Percentiles rank a stretch among this genome's conserved stretches.
These are phyloP conservation scores for Drosophila percnosoma DNA, from an alignment of 2,888 invertebrate genomes.

Conservation along the genomic window DNA sequence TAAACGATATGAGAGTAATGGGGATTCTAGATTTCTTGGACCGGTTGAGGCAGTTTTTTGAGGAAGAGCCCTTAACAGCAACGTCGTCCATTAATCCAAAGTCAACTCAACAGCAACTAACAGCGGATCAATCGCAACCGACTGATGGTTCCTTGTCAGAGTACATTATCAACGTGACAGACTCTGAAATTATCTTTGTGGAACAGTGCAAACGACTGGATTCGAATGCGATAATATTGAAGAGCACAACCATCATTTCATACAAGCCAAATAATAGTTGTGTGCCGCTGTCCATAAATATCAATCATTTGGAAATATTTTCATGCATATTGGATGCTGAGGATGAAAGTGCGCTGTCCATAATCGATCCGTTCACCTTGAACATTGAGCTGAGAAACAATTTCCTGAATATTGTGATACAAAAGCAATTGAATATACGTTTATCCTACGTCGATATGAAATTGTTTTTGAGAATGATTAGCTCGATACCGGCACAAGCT, in stretches of 20 bases:
- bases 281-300: constrained; percentile 93
- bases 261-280: constrained; percentile 89
- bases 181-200: constrained; percentile 97
- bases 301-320: constrained; percentile 96
- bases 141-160: constrained; percentile 85
- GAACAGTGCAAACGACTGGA: constrained; percentile 95
- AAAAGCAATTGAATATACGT: constrained; percentile 91
- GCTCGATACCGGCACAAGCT: constrained; percentile 93
- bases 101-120: constrained; percentile 22
- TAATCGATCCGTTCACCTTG: constrained; percentile 96
- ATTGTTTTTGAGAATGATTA: constrained; percentile 95
- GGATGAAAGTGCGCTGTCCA: constrained; percentile 96
- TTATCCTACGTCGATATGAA: constrained; percentile 97
- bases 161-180: constrained; percentile 96
- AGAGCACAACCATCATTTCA: constrained; percentile 95
- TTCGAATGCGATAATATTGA: constrained; percentile 96
- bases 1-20: constrained; percentile 98
- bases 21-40: constrained; percentile 98
- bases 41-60: constrained; percentile 91
- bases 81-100: constrained; percentile 32
- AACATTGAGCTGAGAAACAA: constrained; percentile 89
- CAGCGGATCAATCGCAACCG: constrained; percentile 41
- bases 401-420: constrained; percentile 86
- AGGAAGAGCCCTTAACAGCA: constrained; percentile 83
- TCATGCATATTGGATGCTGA: constrained; percentile 95